Evolutionary conservation across 2,888 invertebrate genomes (phyloP).

Genomic region (Pharmacophagus antenor): DNA sequence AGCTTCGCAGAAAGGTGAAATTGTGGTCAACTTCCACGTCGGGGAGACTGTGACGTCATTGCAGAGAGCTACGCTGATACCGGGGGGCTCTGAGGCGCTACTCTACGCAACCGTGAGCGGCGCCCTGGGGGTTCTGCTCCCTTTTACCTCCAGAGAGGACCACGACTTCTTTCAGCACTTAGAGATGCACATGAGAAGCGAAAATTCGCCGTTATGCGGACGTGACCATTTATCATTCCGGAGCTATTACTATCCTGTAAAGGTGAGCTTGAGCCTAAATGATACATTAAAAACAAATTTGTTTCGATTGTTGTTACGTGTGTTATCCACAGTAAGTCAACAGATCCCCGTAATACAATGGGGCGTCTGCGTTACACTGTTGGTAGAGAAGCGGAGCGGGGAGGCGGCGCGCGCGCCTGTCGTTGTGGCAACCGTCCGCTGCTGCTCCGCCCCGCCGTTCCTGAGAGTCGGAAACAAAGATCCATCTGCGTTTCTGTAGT

Average conservation of each 20-base stretch:
- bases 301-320: background rate
- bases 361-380: conserved; percentile 68
- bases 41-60: conserved; percentile 98
- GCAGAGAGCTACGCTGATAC: conserved; percentile 96
- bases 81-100: conserved; percentile 97
- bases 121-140: conserved; percentile 94
- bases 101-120: conserved; percentile 98
- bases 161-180: conserved; percentile 99
- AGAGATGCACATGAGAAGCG: conserved; percentile 99
- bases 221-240: conserved; percentile 98
- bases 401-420: conserved; percentile 42
- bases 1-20: conserved; percentile 98
- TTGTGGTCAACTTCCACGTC: conserved; percentile 95
- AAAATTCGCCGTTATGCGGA: conserved; percentile 97
- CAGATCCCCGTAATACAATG: conserved; percentile 46
- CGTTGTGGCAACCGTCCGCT: conserved; percentile 60
- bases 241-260: conserved; percentile 98
- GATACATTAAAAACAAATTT: background rate
- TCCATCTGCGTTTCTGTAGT: conserved; percentile 58
- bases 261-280: conserved; percentile 78
- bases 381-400: conserved; percentile 59
- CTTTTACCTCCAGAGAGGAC: conserved; percentile 97
- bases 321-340: conserved; percentile 69
- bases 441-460: conserved; percentile 45
- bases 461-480: conserved; percentile 69